Evolutionary conservation across 2,797 vertebrate species (phyloP).

Genomic region (Mormyrops boulengeri): DNA sequence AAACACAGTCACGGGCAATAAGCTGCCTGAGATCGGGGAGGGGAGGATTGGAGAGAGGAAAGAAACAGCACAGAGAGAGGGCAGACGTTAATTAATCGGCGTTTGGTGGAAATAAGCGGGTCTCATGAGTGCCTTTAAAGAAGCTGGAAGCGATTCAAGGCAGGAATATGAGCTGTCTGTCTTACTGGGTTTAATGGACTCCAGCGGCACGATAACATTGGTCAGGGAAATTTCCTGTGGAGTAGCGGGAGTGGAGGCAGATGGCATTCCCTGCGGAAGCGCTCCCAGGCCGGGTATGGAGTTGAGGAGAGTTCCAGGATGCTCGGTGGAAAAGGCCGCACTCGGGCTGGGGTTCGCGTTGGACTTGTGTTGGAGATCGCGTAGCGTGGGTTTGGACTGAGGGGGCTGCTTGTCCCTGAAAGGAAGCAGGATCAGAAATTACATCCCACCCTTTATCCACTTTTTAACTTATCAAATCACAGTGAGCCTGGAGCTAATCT

Average conservation of each 20-base stretch:
- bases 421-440: neutral
- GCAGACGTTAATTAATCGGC: neutral
- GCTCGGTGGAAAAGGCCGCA: slow-evolving; percentile 39
- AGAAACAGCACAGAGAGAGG: neutral
- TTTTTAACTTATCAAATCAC: neutral
- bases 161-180: neutral
- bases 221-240: slow-evolving; percentile 70
- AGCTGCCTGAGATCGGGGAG: slow-evolving; percentile 66
- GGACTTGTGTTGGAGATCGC: slow-evolving; percentile 83
- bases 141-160: neutral
- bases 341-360: slow-evolving; percentile 40
- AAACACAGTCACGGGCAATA: slow-evolving; percentile 88
- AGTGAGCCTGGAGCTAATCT: neutral
- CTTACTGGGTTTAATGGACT: slow-evolving; percentile 91
- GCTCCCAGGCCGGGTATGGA: slow-evolving; percentile 41
- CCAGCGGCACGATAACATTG: slow-evolving; percentile 80
- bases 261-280: slow-evolving; percentile 40
- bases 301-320: slow-evolving; percentile 37
- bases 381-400: slow-evolving; percentile 73
- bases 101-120: neutral
- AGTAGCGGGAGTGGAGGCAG: slow-evolving; percentile 34
- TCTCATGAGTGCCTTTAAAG: neutral
- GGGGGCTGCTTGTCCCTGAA: slow-evolving; percentile 81
- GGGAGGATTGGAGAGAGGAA: neutral
- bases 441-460: neutral